These are phyloP conservation scores for Chroicocephalus ridibundus DNA, from an alignment of 2,113 vertebrate species.

Conservation along the genomic window DNA sequence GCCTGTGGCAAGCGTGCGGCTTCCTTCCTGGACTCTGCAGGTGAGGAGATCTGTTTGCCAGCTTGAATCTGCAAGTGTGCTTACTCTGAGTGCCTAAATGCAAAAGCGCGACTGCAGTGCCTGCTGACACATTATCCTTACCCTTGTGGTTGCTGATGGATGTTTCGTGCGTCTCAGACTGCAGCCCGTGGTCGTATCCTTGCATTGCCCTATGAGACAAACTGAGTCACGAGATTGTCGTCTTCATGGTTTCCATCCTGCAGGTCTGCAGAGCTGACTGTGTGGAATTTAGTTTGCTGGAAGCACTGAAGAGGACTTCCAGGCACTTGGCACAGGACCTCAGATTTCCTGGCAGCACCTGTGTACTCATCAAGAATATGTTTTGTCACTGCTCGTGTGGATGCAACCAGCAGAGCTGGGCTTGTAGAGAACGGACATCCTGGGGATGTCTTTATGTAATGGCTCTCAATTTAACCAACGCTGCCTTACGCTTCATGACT, in stretches of 20 bases:
- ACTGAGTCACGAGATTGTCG: neutral
- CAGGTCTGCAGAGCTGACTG: neutral
- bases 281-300: neutral
- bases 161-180: neutral
- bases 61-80: neutral
- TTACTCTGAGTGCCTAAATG: neutral
- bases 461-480: neutral
- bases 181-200: neutral
- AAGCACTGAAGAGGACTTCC: neutral
- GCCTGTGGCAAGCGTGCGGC: neutral
- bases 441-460: neutral
- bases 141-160: neutral
- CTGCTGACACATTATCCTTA: neutral
- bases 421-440: neutral
- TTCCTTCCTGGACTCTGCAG: constrained; percentile 25
- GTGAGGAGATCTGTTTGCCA: neutral
- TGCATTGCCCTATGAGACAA: neutral
- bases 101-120: rapidly evolving
- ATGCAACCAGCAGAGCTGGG: neutral
- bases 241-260: neutral
- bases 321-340: neutral
- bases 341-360: neutral
- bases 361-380: neutral
- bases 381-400: neutral
- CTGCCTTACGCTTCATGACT: neutral